Conservation (phyloP, 2,888 invertebrate species). For the Zygothrica quintamaculata region DNA sequence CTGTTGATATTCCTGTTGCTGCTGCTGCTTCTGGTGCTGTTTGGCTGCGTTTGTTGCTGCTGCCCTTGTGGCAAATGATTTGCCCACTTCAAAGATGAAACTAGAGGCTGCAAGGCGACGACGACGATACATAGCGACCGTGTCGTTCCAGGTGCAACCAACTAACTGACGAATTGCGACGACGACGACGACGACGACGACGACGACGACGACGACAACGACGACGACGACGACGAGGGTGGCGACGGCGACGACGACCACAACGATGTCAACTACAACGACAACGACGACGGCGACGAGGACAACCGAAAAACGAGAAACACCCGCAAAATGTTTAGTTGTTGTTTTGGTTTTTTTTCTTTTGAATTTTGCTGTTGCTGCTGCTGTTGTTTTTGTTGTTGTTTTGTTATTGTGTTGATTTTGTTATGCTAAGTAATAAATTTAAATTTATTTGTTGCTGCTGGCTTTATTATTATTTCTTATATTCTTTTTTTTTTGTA, state of each 20-base stretch:
- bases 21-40: constrained; percentile 29
- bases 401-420: constrained; percentile 44
- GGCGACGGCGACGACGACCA: constrained; percentile 1
- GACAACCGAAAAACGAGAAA: constrained; percentile 40
- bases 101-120: constrained; percentile 65
- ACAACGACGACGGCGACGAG: constrained; percentile 6
- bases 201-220: constrained; percentile 20
- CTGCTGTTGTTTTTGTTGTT: constrained; percentile 24
- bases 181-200: constrained; percentile 28
- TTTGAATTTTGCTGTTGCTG: not conserved
- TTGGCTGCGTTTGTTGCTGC: constrained; percentile 26
- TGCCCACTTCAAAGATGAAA: constrained; percentile 74
- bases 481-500: no score
- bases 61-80: constrained; percentile 38
- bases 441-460: constrained; percentile 61
- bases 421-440: constrained; percentile 63
- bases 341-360: constrained; percentile 1
- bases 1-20: constrained; percentile 34
- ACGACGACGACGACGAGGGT: constrained; percentile 14
- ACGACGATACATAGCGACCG: constrained; percentile 73
- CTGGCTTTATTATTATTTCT: no score
- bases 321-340: constrained; percentile 24
- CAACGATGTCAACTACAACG: not conserved
- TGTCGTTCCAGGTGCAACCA: constrained; percentile 56
- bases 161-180: constrained; percentile 37